These are phyloP conservation scores for Leistus spinibarbis DNA, from an alignment of 2,888 invertebrate genomes.

Conservation along the genomic window DNA sequence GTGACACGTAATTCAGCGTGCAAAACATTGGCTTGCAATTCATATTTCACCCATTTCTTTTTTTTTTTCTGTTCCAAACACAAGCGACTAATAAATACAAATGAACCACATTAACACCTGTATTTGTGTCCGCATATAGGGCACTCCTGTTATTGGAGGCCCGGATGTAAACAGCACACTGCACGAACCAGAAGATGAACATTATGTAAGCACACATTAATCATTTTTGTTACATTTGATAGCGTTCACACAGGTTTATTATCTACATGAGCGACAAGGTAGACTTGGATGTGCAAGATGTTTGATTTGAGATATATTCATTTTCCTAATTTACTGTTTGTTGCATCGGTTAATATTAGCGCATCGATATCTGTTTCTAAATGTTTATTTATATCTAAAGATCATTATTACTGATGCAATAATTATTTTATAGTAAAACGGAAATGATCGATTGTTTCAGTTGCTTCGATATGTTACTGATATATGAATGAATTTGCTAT, in stretches of 20 bases:
- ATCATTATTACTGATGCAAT: neutral
- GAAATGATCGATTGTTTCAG: neutral
- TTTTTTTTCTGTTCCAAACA: neutral
- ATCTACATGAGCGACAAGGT: neutral
- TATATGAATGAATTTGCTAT: neutral
- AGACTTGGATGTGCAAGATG: neutral
- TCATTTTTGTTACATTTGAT: neutral
- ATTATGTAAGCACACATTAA: constrained; percentile 28
- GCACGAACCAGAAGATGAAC: constrained; percentile 30
- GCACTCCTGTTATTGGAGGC: constrained; percentile 28
- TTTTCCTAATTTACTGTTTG: neutral
- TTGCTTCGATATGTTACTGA: neutral
- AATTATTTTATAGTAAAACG: neutral
- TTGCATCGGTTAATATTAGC: neutral
- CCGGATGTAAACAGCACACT: constrained; percentile 17
- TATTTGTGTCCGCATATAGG: constrained; percentile 22
- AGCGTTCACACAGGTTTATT: neutral
- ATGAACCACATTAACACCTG: constrained; percentile 12
- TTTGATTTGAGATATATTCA: neutral
- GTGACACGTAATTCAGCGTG: neutral
- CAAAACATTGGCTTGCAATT: neutral
- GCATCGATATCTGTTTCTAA: neutral
- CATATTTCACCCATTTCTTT: neutral
- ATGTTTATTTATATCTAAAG: no score
- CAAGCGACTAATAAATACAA: neutral